These are phyloP conservation scores for Phoenoteleia sp. DNA, from an alignment of 2,888 invertebrate species.

Conservation along the genomic window DNA sequence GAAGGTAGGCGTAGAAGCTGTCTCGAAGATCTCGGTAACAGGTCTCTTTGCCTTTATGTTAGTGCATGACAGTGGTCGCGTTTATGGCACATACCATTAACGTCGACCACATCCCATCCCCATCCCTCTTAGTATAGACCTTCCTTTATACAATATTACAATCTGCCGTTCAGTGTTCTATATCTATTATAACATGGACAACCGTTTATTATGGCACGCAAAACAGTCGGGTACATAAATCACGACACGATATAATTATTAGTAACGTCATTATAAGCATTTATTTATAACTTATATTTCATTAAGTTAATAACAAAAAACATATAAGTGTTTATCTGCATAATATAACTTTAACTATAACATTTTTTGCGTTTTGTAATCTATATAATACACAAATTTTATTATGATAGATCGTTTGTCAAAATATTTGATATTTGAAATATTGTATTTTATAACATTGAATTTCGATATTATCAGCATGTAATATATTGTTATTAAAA, in stretches of 20 bases:
- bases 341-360: too few relatives aligned
- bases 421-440: background rate
- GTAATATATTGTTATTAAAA: background rate
- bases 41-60: slow-evolving; percentile 51
- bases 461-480: background rate
- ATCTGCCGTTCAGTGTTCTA: slow-evolving; percentile 72
- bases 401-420: slow-evolving; percentile 2
- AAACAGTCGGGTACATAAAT: slow-evolving; percentile 62
- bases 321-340: too few relatives aligned
- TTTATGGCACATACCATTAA: slow-evolving; percentile 79
- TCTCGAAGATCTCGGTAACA: slow-evolving; percentile 45
- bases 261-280: slow-evolving; percentile 1
- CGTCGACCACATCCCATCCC: slow-evolving; percentile 78
- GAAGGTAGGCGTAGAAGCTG: slow-evolving; percentile 43
- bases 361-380: too few relatives aligned
- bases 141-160: slow-evolving; percentile 75
- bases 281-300: slow-evolving; percentile 2
- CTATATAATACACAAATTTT: too few relatives aligned
- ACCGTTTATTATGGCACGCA: slow-evolving; percentile 74
- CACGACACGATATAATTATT: slow-evolving; percentile 17
- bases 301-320: too few relatives aligned
- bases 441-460: background rate
- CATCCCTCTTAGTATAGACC: slow-evolving; percentile 75
- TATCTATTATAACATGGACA: slow-evolving; percentile 75
- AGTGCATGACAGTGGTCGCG: slow-evolving; percentile 64